These are phyloP conservation scores for Antennarius maculatus DNA, from an alignment of 2,797 vertebrate species.

Conservation along the genomic window DNA sequence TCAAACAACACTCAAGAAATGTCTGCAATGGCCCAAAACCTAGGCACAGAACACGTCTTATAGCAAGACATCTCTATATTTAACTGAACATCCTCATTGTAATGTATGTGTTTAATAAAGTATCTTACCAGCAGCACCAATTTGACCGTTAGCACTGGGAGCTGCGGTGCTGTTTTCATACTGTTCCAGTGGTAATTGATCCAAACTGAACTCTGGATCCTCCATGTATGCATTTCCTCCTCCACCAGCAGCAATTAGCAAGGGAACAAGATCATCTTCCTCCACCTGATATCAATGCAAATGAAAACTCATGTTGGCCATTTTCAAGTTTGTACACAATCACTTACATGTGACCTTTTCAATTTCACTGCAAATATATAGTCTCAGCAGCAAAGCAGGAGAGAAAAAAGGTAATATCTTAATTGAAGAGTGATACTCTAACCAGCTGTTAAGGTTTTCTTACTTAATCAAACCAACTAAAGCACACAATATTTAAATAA, in stretches of 20 bases:
- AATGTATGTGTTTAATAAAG: background rate
- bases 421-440: slow-evolving; percentile 21
- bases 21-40: background rate
- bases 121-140: slow-evolving; percentile 87
- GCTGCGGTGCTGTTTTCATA: slow-evolving; percentile 85
- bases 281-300: slow-evolving; percentile 72
- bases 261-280: slow-evolving; percentile 80
- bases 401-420: background rate
- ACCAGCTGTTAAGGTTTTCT: slow-evolving; percentile 45
- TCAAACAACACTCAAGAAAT: no score
- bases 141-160: slow-evolving; percentile 81
- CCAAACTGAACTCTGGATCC: slow-evolving; percentile 77
- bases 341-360: background rate
- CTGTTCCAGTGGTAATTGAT: slow-evolving; percentile 80
- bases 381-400: background rate
- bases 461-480: background rate
- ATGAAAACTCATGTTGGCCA: background rate
- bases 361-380: background rate
- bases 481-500: background rate
- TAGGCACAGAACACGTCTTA: background rate
- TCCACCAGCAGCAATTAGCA: slow-evolving; percentile 90
- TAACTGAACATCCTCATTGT: background rate
- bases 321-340: background rate
- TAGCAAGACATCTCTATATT: background rate
- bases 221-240: slow-evolving; percentile 92